phyloP scores from a whole-genome alignment of 2,113 vertebrate species.

The Phyllostomus discolor region DNA sequence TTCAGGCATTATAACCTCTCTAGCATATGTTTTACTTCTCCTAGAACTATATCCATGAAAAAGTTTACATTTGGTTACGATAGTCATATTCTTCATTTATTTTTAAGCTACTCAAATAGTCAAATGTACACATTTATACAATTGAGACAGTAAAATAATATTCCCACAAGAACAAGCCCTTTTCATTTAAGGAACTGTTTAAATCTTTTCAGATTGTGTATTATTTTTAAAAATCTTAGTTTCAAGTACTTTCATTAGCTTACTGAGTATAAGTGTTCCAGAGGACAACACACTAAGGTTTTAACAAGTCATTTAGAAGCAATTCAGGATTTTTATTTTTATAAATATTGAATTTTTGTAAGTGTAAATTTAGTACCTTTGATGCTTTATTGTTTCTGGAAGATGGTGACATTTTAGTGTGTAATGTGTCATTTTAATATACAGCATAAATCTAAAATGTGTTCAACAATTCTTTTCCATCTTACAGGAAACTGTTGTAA shows the following conservation, averaged over 20 bases:
- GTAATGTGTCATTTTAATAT: background rate
- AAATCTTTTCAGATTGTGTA: background rate
- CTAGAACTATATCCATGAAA: background rate
- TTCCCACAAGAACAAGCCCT: background rate
- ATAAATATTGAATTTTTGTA: background rate
- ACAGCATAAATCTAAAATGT: background rate
- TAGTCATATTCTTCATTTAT: background rate
- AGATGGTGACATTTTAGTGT: background rate
- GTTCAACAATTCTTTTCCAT: background rate
- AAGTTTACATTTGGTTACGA: background rate
- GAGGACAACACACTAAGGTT: background rate
- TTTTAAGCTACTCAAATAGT: background rate
- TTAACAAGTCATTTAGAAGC: background rate
- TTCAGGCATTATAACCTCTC: background rate
- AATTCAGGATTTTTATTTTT: background rate
- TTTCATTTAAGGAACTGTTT: background rate
- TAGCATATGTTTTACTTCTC: background rate
- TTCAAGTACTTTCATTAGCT: background rate
- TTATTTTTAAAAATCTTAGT: background rate
- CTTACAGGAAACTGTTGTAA: background rate
- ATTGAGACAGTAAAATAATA: background rate
- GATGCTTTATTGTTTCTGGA: background rate
- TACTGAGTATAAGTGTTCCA: background rate
- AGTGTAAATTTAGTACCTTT: background rate
- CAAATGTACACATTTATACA: background rate